Base-by-base conservation (phyloP, 2,113 vertebrate species). In the Mormyrus iriodes region DNA sequence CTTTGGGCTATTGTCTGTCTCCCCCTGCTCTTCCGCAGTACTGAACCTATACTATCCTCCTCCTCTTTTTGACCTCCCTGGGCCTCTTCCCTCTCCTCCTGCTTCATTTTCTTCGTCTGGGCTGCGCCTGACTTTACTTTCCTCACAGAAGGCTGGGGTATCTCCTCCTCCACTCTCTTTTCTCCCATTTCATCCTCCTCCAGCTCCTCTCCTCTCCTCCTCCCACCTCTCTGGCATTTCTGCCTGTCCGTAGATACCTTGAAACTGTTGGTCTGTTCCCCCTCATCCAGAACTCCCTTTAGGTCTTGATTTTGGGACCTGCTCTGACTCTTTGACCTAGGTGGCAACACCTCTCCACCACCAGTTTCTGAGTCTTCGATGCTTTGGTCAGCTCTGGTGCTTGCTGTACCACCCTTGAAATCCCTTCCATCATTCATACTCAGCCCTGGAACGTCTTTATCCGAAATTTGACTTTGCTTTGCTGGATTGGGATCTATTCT, bases 301-400 rank as follows among this genome's bases (percentile, higher is more conserved):
- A 90, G 44, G 48, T 89, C 86, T 61, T 90, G 92, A 79, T 92
- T 94, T 4, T n/a, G 90, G 39, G 88, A 90, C 90, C 89, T 91
- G 42, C 83, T 79, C 61, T 55, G 27, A 42, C 90, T 48, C 83
- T 52, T 89, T n/a, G 90, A 83, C 86, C 90, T 86, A 31, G 46
- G 86, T 19, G 15, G 19, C 3, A 87, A 88, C 27, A 84, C 42
- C 13, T 61, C 42, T 19, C 1, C 84, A 15, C 89, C 61, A 79
- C 31, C 83, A 31, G 48, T 86, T 17, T 53, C 42, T 52, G 90
- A 9, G 12, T 8, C 31, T 21, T 35, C 31, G 19, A 48, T 6
- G 17, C 31, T 88, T 46, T 55, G 88, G 88, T 35, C 88, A 27
- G 19, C 12, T 73, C 79, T 49, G 7, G 21, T 79, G 21, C 55